Evolutionary conservation across 2,797 vertebrate genomes (phyloP).

Genomic region (Meda fulgida): DNA sequence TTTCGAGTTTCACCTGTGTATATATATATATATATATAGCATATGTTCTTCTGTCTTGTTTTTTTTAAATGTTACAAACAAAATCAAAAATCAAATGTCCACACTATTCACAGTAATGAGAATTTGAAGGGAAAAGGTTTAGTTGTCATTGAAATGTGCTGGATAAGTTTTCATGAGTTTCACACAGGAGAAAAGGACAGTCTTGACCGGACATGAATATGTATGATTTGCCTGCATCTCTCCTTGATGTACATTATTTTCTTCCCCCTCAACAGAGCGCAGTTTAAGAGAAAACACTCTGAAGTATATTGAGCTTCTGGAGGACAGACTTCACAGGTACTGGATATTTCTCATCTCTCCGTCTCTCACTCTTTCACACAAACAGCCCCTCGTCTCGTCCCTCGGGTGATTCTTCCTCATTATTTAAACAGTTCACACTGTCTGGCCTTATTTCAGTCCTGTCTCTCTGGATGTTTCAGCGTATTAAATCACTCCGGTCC

Average conservation of each 20-base stretch:
- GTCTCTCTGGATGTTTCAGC: slow-evolving; percentile 31
- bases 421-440: slow-evolving; percentile 3
- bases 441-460: background rate
- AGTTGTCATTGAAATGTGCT: slow-evolving; percentile 1
- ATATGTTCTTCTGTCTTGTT: too few species aligned
- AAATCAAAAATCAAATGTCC: background rate
- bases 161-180: background rate
- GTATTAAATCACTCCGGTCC: slow-evolving; percentile 27
- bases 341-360: slow-evolving; percentile 9
- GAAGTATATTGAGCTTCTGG: slow-evolving; percentile 75
- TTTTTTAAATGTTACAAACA: too few species aligned
- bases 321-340: slow-evolving; percentile 77
- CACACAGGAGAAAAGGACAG: background rate
- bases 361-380: background rate
- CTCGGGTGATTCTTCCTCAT: background rate
- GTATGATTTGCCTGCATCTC: background rate
- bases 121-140: background rate
- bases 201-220: background rate
- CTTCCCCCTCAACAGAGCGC: slow-evolving; percentile 67
- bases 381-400: background rate
- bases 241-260: background rate
- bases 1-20: too few species aligned
- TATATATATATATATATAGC: too few species aligned
- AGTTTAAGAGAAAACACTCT: slow-evolving; percentile 70
- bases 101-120: background rate